Percentiles rank a stretch among this genome's conserved stretches.
These are phyloP conservation scores for Gymnodraco acuticeps DNA, from an alignment of 2,797 vertebrate species.

Conservation along the genomic window DNA sequence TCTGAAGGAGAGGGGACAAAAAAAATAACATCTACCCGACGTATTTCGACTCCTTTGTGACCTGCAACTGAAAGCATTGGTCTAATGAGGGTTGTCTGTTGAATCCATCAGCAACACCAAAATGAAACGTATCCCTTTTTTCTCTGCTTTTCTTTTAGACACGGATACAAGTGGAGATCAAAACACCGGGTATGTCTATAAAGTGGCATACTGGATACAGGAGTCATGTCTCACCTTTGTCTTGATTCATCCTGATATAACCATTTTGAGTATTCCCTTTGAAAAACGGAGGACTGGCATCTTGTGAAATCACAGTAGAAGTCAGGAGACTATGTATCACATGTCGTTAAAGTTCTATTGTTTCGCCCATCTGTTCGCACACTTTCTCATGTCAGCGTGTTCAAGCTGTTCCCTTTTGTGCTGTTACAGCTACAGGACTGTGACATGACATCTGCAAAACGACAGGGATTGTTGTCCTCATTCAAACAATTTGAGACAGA, in stretches of 20 bases:
- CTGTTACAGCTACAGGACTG: slow-evolving; percentile 62
- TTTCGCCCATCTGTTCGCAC: slow-evolving; percentile 72
- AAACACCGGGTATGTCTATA: slow-evolving; percentile 73
- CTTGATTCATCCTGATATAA: slow-evolving; percentile 85
- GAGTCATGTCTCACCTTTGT: slow-evolving; percentile 84
- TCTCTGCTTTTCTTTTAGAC: slow-evolving; percentile 46
- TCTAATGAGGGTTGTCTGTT: slow-evolving; percentile 57
- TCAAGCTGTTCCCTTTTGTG: slow-evolving; percentile 70
- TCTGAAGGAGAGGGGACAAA: background rate
- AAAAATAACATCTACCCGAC: slow-evolving; percentile 4
- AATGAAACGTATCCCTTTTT: slow-evolving; percentile 68
- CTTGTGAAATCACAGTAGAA: slow-evolving; percentile 86
- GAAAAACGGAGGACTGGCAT: slow-evolving; percentile 81
- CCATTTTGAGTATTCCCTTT: slow-evolving; percentile 86
- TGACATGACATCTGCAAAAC: slow-evolving; percentile 58
- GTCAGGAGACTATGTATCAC: slow-evolving; percentile 79
- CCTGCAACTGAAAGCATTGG: slow-evolving; percentile 31
- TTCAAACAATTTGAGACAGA: slow-evolving; percentile 23
- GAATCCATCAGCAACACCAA: slow-evolving; percentile 47
- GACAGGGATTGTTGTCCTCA: slow-evolving; percentile 33
- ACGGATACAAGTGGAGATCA: slow-evolving; percentile 79
- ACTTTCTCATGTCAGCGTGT: slow-evolving; percentile 68
- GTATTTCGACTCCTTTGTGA: slow-evolving; percentile 25
- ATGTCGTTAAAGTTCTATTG: slow-evolving; percentile 79
- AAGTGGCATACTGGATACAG: slow-evolving; percentile 78